Evolutionary conservation across 2,888 invertebrate species (phyloP), one percentile per base, ranked within the genome.

Genomic region (Phaedon cochleariae): DNA sequence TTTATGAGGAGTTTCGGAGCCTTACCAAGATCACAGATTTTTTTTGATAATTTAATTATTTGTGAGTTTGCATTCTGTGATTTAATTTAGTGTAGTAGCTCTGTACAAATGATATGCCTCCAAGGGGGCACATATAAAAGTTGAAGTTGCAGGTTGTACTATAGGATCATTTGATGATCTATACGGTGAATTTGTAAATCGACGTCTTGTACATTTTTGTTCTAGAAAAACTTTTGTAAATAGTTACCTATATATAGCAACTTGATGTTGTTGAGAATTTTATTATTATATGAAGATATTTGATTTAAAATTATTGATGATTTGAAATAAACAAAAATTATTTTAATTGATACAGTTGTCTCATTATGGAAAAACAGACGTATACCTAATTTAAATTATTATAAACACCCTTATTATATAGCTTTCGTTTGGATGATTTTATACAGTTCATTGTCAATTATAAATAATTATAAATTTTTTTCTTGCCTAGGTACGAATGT

Each of bases 11-110:
- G 15, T 71, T 72, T 70, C 68, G 65, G 54, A 65, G 55, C 71
- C 65, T 62, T 67, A 62, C 67, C 69, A 64, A 55, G 60, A 74
- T 79, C 78, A 79, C 79, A 77, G 77, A 78, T 77, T 74, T 72
- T 69, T 74, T 69, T 52, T 67, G 67, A 67, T 72, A 59, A 69
- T 74, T 73, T 70, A 70, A 73, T 75, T 74, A 72, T 77, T 81
- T 80, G 80, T 82, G 80, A 81, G 79, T 80, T 80, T 80, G 78
- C 72, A 82, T 81, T 81, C 82, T 82, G 82, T 82, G 82, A 82
- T 82, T 80, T 80, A 80, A 41, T 80, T 80, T 80, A 79, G 79
- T 74, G 68, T 76, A 67, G 41, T 80, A 79, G 74, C 74, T 68
- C 51, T 76, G 76, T 76, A 79, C 76, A 79, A 75, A 72, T 72